Base-by-base conservation (phyloP, 1,140 invertebrate genomes). In the Temnothorax curvispinosus region DNA sequence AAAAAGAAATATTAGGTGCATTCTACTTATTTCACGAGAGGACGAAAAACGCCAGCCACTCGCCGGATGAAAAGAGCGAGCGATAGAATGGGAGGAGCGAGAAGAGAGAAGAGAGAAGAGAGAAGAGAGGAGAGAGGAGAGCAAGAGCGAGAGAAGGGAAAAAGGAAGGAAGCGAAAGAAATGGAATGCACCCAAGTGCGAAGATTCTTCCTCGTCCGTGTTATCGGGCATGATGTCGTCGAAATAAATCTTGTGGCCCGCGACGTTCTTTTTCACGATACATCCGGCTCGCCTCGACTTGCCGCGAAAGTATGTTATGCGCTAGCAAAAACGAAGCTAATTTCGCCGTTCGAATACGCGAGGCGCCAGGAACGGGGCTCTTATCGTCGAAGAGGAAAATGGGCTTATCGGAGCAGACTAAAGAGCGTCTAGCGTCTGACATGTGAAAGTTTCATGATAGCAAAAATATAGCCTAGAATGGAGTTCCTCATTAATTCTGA, bases 221-320 rank as follows among this genome's bases (percentile, higher is more conserved):
- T 88, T 88, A 88, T 88, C 85, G 21, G 60, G 69, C 87, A 58
- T 88, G 78, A 78, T 52, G 72, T 85, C 82, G 72, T 85, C 50
- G 82, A 85, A 85, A 85, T 85, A 85, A 77, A 85, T 84, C 80
- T 84, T 71, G 41, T 32, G 38, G 13, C 56, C 74, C 52, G 56
- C 50, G 44, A 71, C 81, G 78, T 84, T 85, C 67, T 75, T 50
- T 62, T 86, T 62, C 41, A 62, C 38, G 77, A 50, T 35, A 54
- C 62, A 44, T 71, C 56, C 81, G 71, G 38, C 44, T 74, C n/a
- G 56, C 41, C 47, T 60, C 77, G 67, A 69, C 52, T 69, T 11
- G 52, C 44, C 74, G 52, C 75, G 38, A 85, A 80, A 74, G 77
- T 84, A 60, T 58, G 67, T 82, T 74, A 58, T 60, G 27, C 50